These are phyloP conservation scores for Carcharodon carcharias DNA, from an alignment of 2,797 vertebrate genomes.

Conservation along the genomic window DNA sequence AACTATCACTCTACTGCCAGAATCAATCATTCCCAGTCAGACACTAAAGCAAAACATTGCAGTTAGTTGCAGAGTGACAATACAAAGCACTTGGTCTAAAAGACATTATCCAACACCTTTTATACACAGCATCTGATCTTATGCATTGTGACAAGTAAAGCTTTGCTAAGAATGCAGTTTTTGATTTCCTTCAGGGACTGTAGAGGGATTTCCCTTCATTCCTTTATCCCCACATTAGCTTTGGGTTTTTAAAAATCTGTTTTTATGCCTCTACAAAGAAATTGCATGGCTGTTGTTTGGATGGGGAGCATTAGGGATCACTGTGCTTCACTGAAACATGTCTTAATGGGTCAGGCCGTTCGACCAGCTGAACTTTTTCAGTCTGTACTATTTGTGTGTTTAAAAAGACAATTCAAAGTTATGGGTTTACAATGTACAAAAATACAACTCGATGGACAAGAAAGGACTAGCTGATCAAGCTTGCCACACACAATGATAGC, in stretches of 20 bases:
- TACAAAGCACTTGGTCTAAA: background rate
- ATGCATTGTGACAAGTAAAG: background rate
- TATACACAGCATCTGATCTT: background rate
- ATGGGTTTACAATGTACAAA: background rate
- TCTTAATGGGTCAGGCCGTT: background rate
- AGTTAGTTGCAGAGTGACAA: background rate
- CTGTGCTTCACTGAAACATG: background rate
- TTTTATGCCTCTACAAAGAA: background rate
- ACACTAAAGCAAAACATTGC: background rate
- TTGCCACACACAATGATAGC: background rate
- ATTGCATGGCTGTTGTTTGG: background rate
- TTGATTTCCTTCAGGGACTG: background rate
- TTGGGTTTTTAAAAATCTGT: background rate
- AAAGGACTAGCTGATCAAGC: background rate
- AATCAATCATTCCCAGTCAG: background rate
- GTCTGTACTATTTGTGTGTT: background rate
- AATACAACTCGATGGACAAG: background rate
- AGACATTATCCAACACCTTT: background rate
- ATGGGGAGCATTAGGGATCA: background rate
- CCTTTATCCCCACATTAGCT: background rate
- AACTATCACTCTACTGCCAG: background rate
- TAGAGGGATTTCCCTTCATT: background rate
- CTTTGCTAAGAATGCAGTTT: background rate
- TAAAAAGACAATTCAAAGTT: background rate
- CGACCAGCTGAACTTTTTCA: background rate